These are phyloP conservation scores for Cheilosia soror DNA, from an alignment of 2,888 invertebrate genomes.

Conservation along the genomic window DNA sequence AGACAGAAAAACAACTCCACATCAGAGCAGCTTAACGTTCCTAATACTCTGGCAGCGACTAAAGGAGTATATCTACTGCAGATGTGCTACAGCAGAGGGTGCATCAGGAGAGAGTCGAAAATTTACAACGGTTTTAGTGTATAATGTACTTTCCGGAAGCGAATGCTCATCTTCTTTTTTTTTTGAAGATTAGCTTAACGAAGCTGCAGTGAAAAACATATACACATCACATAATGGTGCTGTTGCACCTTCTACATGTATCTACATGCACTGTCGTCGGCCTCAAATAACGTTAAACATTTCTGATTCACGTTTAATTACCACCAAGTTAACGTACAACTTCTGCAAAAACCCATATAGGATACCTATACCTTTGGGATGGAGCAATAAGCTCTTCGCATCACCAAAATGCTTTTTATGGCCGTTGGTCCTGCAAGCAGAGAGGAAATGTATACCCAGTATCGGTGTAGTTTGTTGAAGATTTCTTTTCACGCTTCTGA, in stretches of 20 bases:
- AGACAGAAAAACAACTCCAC: slow-evolving; percentile 5
- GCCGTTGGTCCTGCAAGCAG: slow-evolving; percentile 2
- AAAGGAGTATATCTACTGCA: not conserved
- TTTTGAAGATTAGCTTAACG: slow-evolving; percentile 45
- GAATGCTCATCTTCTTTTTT: slow-evolving; percentile 9
- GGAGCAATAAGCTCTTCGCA: slow-evolving; percentile 7
- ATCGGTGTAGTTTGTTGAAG: slow-evolving; percentile 4
- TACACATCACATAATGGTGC: slow-evolving; percentile 26
- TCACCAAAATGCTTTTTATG: slow-evolving; percentile 25
- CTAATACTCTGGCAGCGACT: slow-evolving; percentile 31
- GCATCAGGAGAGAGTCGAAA: slow-evolving; percentile 27
- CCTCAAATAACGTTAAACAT: slow-evolving; percentile 43
- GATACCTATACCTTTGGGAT: slow-evolving; percentile 3
- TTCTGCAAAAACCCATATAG: not conserved
- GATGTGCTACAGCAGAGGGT: not conserved
- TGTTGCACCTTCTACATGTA: slow-evolving; percentile 14
- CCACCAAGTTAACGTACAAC: slow-evolving; percentile 29
- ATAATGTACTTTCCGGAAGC: not conserved
- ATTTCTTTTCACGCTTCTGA: slow-evolving; percentile 35
- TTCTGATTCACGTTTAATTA: slow-evolving; percentile 58
- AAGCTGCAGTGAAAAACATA: slow-evolving; percentile 43
- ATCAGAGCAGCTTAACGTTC: slow-evolving; percentile 35
- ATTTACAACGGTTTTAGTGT: slow-evolving; percentile 42
- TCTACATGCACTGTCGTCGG: not conserved
- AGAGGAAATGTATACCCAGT: not conserved